Evolutionary conservation across 2,797 vertebrate genomes (phyloP).

Genomic region (Channa striata): DNA sequence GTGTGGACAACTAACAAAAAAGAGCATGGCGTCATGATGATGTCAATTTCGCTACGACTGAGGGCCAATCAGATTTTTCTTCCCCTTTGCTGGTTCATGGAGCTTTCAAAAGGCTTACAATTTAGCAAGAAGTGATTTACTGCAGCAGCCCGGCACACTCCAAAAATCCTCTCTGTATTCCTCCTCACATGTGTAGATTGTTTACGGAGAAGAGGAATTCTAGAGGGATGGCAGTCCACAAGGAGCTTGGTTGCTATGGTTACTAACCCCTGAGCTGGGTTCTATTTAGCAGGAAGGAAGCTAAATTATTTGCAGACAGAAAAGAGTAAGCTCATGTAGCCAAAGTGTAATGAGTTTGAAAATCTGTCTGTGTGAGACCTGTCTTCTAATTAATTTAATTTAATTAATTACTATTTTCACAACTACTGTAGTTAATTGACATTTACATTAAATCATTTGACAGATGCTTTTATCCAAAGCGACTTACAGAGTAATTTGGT

Average conservation of each 20-base stretch:
- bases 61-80: conserved; percentile 65
- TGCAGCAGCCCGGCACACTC: conserved; percentile 55
- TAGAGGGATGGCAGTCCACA: conserved; percentile 81
- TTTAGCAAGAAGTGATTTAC: conserved; percentile 78
- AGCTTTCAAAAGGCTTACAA: conserved; percentile 72
- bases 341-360: conserved; percentile 59
- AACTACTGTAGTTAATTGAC: conserved; percentile 9
- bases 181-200: conserved; percentile 83
- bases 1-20: conserved; percentile 67
- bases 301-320: conserved; percentile 80
- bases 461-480: too few species aligned
- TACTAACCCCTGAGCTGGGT: conserved; percentile 83
- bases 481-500: too few species aligned
- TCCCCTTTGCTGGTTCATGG: conserved; percentile 58
- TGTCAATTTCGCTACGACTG: conserved; percentile 67
- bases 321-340: conserved; percentile 58
- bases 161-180: conserved; percentile 77
- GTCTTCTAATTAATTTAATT: background rate
- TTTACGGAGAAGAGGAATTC: conserved; percentile 84
- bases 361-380: conserved; percentile 25
- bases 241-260: conserved; percentile 84
- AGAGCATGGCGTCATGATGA: conserved; percentile 70
- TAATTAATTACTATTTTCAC: background rate
- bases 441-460: too few species aligned
- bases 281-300: conserved; percentile 79